A percentile compares a stretch with the other conserved stretches of the same genome.
Conservation (phyloP, 2,888 invertebrate species). For the Nomada goodeniana region DNA sequence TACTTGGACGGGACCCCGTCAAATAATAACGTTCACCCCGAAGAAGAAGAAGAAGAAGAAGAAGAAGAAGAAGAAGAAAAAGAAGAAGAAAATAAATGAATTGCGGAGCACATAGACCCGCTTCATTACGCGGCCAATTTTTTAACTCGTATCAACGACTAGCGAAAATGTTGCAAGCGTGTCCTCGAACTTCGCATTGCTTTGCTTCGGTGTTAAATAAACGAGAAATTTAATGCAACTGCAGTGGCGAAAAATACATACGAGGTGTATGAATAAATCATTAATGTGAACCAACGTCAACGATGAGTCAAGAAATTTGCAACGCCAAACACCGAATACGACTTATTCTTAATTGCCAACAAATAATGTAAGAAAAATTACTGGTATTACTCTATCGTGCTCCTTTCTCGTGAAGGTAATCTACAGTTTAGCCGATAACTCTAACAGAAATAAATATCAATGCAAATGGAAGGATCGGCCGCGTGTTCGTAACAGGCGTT, state of each 20-base stretch:
- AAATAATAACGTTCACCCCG: constrained; percentile 12
- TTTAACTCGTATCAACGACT: not conserved
- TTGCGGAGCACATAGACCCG: constrained; percentile 6
- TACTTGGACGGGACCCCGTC: not conserved
- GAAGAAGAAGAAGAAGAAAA: not conserved
- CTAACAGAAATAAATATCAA: constrained; percentile 37
- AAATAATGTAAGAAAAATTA: no score
- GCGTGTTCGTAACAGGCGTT: constrained; percentile 39
- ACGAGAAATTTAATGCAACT: no score
- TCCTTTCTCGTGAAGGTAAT: not conserved
- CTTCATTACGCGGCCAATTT: constrained; percentile 10
- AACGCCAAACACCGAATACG: no score
- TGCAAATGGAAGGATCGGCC: constrained; percentile 19
- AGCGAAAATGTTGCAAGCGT: not conserved
- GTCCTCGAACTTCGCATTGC: not conserved
- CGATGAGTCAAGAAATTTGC: no score
- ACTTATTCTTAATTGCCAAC: no score
- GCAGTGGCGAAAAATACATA: no score
- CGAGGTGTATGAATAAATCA: no score
- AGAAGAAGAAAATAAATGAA: constrained; percentile 14
- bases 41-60: not conserved
- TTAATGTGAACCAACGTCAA: no score
- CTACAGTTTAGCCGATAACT: not conserved
- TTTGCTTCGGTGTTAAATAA: not conserved
- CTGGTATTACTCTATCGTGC: no score